A percentile compares a stretch with the other conserved stretches of the same genome.
phyloP scores from a whole-genome alignment of 2,113 vertebrate species.

The Scomber scombrus region DNA sequence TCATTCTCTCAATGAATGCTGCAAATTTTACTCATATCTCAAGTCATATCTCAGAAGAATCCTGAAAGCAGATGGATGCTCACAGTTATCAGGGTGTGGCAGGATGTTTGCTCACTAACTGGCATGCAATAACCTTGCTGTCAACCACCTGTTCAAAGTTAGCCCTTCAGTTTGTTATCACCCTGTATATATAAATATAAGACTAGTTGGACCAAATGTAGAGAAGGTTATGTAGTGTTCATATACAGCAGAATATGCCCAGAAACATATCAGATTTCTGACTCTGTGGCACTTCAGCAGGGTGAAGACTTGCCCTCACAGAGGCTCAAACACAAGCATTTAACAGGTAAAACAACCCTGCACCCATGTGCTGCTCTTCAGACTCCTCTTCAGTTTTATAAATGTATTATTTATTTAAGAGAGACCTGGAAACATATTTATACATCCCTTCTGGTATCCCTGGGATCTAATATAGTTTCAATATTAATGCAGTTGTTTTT shows the following conservation, averaged over 20 bases:
- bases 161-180: neutral
- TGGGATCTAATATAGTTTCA: neutral
- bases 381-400: neutral
- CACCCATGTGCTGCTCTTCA: neutral
- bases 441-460: neutral
- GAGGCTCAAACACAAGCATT: neutral
- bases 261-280: neutral
- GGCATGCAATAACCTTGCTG: neutral
- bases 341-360: neutral
- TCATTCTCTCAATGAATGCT: neutral
- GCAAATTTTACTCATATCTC: neutral
- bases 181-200: neutral
- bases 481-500: neutral
- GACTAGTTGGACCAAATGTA: neutral
- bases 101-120: constrained; percentile 38
- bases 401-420: neutral
- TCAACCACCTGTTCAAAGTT: constrained; percentile 17
- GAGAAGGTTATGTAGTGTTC: neutral
- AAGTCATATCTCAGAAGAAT: neutral
- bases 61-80: constrained; percentile 8
- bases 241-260: neutral
- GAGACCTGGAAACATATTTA: neutral
- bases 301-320: neutral
- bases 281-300: too few relatives aligned
- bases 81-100: constrained; percentile 16